Evolutionary conservation across 1,140 invertebrate genomes (phyloP).

Genomic region (Varroa destructor): DNA sequence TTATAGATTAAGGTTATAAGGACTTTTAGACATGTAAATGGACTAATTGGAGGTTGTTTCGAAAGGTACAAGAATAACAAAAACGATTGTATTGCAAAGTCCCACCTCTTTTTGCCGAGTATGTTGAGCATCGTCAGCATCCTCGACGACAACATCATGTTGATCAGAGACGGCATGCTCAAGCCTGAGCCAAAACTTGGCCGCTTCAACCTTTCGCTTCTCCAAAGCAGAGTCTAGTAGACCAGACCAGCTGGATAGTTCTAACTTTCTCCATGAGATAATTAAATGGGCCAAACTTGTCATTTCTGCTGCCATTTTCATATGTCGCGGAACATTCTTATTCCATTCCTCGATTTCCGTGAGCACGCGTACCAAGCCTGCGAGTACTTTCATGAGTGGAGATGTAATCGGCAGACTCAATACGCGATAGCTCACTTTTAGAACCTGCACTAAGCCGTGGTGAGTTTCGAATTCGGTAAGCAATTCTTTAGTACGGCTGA

Average conservation of each 20-base stretch:
- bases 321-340: conserved; percentile 66
- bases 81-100: too few species aligned
- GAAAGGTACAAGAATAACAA: too few species aligned
- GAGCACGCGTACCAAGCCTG: conserved; percentile 73
- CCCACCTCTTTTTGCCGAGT: too few species aligned
- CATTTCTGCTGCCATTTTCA: conserved; percentile 60
- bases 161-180: conserved; percentile 20
- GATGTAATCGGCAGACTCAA: conserved; percentile 61
- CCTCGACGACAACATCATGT: too few species aligned
- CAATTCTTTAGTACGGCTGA: conserved; percentile 51
- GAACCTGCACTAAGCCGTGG: conserved; percentile 58
- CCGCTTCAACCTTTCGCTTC: conserved; percentile 36
- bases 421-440: conserved; percentile 57
- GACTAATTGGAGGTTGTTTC: too few species aligned
- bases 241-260: conserved; percentile 71
- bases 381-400: conserved; percentile 71
- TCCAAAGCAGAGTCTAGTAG: conserved; percentile 48
- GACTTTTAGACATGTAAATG: too few species aligned
- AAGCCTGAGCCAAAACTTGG: conserved; percentile 14
- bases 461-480: conserved; percentile 75
- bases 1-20: too few species aligned
- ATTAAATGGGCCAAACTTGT: conserved; percentile 61
- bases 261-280: conserved; percentile 76
- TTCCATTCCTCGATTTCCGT: conserved; percentile 79
- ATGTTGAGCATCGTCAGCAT: too few species aligned